phyloP scores from a whole-genome alignment of 2,113 vertebrate genomes.

The Oncorhynchus nerka region DNA sequence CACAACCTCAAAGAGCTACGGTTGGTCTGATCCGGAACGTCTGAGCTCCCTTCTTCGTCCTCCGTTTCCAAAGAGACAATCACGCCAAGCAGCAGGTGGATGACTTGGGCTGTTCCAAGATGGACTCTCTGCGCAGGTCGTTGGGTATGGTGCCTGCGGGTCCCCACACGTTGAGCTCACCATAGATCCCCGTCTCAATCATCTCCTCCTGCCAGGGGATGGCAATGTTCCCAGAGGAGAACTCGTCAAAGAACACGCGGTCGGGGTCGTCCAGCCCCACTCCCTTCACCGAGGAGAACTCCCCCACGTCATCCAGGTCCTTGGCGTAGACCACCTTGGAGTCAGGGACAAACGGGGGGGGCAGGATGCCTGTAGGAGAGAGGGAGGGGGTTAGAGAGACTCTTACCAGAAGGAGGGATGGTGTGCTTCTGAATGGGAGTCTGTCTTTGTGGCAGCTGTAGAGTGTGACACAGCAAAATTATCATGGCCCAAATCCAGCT shows the following conservation, averaged over 20 bases:
- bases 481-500: no score
- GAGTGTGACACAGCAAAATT: no score
- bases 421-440: no score
- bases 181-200: conserved; percentile 84
- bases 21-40: not conserved
- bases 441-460: no score
- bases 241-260: conserved; percentile 80
- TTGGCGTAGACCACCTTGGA: conserved; percentile 87
- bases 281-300: conserved; percentile 86
- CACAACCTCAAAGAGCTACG: no score
- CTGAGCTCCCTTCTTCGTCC: not conserved
- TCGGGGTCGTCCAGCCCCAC: conserved; percentile 77
- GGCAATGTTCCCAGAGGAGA: conserved; percentile 82
- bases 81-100: conserved; percentile 78
- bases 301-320: conserved; percentile 84
- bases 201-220: conserved; percentile 93
- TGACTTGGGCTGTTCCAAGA: conserved; percentile 78
- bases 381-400: not conserved
- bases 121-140: conserved; percentile 77
- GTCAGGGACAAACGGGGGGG: conserved; percentile 85
- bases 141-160: conserved; percentile 69
- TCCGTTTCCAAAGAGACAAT: no score
- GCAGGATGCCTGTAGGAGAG: conserved; percentile 69
- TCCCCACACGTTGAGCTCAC: conserved; percentile 84
- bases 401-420: not conserved